Percentiles rank a stretch among this genome's conserved stretches.
These are phyloP conservation scores for Dryoscopus gambensis DNA, from an alignment of 2,113 vertebrate species.

Conservation along the genomic window DNA sequence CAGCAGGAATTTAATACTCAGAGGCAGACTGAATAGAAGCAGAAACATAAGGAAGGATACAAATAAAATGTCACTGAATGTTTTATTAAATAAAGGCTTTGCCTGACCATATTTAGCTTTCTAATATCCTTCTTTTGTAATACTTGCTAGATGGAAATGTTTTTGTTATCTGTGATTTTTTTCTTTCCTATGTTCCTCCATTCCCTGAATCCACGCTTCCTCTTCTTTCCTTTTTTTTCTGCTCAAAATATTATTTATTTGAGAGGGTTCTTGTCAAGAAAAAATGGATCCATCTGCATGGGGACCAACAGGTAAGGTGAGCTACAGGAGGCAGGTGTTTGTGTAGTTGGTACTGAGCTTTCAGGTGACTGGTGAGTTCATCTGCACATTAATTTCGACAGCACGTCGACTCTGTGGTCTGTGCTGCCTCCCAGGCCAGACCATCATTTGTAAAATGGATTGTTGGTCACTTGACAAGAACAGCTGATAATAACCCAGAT, in stretches of 20 bases:
- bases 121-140: neutral
- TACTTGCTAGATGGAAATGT: neutral
- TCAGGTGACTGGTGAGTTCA: neutral
- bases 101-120: slow-evolving; percentile 10
- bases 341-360: neutral
- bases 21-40: slow-evolving; percentile 53
- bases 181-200: neutral
- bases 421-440: neutral
- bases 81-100: slow-evolving; percentile 49
- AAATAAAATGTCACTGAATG: slow-evolving; percentile 53
- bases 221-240: neutral
- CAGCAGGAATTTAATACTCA: slow-evolving; percentile 57
- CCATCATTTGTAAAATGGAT: neutral
- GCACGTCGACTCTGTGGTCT: accelerated
- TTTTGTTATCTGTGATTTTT: neutral
- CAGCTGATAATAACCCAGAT: neutral
- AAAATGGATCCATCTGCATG: neutral
- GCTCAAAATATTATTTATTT: neutral
- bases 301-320: neutral
- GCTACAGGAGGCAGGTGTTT: neutral
- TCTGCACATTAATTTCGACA: neutral
- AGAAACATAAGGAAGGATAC: slow-evolving; percentile 12
- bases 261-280: neutral
- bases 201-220: neutral
- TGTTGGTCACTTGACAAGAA: neutral